Conservation (phyloP, 2,888 invertebrate species). For the Tethea ocularis region DNA sequence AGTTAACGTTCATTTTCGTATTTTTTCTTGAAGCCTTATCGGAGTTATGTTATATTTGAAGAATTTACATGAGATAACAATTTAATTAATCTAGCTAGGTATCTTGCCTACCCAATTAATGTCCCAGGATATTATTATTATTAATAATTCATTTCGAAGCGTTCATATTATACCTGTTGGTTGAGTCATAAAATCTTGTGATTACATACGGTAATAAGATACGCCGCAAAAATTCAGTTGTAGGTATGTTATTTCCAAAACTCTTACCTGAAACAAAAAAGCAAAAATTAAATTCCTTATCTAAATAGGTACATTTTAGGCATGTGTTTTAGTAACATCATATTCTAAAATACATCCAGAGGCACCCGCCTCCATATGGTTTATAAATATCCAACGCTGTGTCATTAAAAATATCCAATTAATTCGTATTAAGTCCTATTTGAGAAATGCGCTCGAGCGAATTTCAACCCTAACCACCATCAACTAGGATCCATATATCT, state of each 20-base stretch:
- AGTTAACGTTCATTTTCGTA: not conserved
- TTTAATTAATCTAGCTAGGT: not conserved
- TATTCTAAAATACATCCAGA: conserved; percentile 43
- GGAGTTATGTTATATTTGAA: not conserved
- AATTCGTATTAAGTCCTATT: conserved; percentile 58
- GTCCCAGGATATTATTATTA: no score
- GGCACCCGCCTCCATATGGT: conserved; percentile 56
- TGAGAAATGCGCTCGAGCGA: conserved; percentile 30
- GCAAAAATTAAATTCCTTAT: conserved; percentile 19
- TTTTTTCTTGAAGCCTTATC: not conserved
- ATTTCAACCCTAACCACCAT: conserved; percentile 38
- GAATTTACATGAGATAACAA: not conserved
- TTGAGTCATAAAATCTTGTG: not conserved
- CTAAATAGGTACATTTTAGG: conserved; percentile 15
- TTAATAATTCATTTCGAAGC: not conserved
- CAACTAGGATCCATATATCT: conserved; percentile 26
- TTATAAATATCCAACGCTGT: conserved; percentile 66
- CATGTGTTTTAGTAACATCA: conserved; percentile 8
- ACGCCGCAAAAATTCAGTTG: not conserved
- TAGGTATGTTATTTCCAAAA: not conserved
- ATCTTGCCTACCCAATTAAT: not conserved
- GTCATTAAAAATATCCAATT: conserved; percentile 67
- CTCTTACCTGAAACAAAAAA: conserved; percentile 53
- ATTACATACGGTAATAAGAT: not conserved
- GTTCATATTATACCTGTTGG: not conserved